Base-by-base conservation (phyloP, 2,797 vertebrate species). In the Acanthurus leucopareius region DNA sequence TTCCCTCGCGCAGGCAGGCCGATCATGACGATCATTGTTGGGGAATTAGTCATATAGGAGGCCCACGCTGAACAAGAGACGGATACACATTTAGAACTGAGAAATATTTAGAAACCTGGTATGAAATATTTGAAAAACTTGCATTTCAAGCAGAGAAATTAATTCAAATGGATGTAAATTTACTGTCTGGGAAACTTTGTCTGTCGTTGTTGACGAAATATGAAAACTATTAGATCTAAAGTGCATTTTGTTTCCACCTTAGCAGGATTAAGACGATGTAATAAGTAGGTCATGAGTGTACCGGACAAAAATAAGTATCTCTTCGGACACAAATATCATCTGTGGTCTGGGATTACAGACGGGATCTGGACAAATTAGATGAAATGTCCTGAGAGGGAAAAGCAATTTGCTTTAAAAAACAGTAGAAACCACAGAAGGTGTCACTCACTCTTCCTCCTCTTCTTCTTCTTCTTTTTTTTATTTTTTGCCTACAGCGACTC, bases 31-130 rank as follows among this genome's bases (percentile, higher is more conserved):
- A 99, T 99, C 89, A 99, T 80, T 0, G 97, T 99, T 0, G 97
- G 98, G 0, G 96, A 98, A 80, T 99, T 99, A 69, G 98, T 99
- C 97, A 99, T 99, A 77, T 99, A 97, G 54, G 97, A 99, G 0
- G 97, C 98, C 97, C 98, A 99, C 0, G 98, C 98, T 99, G 78
- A 63, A 82, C 61, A 80, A 25, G 51, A 83, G 25, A 90, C 25
- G 56, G 15, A 81, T n/a, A 32, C 54, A 63, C 48, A 56, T 9
- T 35, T 48, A 11, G 44, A 63, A 56, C 28, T 32, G 28, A 32
- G 3, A 32, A 32, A 32, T 32, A 32, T 32, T 32, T 32, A 32
- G 28, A 32, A 4, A 32, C 28, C 28, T 25, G 25, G 25, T 3
- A 25, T 3, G 25, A 25, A 25, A 25, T 25, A 3, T 25, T 25